Base-by-base conservation (phyloP, 2,888 invertebrate species). In the Lasioglossum marginatum region DNA sequence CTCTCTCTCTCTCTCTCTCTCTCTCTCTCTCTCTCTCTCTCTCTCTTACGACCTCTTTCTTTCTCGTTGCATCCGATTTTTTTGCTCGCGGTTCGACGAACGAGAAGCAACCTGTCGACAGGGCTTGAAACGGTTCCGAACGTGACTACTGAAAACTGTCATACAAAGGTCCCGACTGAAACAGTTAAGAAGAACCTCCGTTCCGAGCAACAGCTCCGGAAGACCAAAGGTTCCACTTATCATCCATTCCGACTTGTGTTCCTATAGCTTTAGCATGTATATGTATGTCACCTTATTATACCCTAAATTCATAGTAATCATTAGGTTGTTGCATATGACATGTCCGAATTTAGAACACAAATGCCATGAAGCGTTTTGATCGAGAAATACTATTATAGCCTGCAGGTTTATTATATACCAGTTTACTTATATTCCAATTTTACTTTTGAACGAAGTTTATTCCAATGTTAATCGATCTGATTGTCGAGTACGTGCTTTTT, bases 31-130 rank as follows among this genome's bases (percentile, higher is more conserved):
- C 27, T 27, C n/a, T 23, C n/a, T 57, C 57, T 34, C 37, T 37
- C 37, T 27, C 27, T 27, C 63, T 63, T 14, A 31, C 31, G 37
- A 16, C 34, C 19, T 34, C 48, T 16, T 48, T 19, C 37, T 19
- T 34, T 37, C 4, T 70, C 45, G 52, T 70, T 66, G 70, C 37
- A n/a, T 34, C 45, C 19, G 74, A 34, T 31, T 57, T 16, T 23
- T 37, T 16, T n/a, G 37, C n/a, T 68, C 43, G 12, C 34, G 70
- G 75, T 63, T 80, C 37, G 34, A 66, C 76, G 81, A 73, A 52
- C 10, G 68, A 81, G 66, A 73, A 82, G 52, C 48, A 16, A 63
- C 16, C 16, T 63, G 63, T 31, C 6, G 63, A 63, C 63, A 63
- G 27, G 63, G 63, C 63, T 63, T 31, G 63, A 31, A 63, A 63